Conservation (phyloP, 2,888 invertebrate genomes). For the Andrena marginata region DNA sequence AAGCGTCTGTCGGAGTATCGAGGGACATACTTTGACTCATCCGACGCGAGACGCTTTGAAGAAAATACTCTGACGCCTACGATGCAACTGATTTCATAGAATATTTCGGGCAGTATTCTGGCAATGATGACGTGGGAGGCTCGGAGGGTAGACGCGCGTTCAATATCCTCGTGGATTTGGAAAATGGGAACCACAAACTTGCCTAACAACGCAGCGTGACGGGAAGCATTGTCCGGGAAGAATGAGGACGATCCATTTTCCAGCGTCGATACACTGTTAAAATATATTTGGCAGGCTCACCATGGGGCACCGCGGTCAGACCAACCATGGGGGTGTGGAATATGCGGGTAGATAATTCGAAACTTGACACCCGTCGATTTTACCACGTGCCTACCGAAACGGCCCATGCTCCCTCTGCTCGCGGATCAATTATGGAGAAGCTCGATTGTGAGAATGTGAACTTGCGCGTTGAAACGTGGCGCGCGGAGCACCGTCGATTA, state of each 20-base stretch:
- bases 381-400: not conserved
- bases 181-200: not conserved
- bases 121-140: too few relatives aligned
- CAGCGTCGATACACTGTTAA: conserved; percentile 17
- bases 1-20: not conserved
- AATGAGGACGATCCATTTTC: conserved; percentile 31
- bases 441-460: conserved; percentile 45
- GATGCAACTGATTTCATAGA: too few relatives aligned
- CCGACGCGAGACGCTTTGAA: not conserved
- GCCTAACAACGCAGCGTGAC: conserved; percentile 11
- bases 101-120: too few relatives aligned
- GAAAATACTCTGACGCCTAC: not conserved
- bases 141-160: too few relatives aligned
- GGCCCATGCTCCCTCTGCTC: not conserved
- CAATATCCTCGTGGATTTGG: conserved; percentile 13
- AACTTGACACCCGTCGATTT: conserved; percentile 45
- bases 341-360: conserved; percentile 64
- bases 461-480: conserved; percentile 56
- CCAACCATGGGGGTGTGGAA: conserved; percentile 42
- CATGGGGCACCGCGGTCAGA: not conserved
- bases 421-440: not conserved
- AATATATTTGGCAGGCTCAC: conserved; percentile 4
- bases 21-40: not conserved
- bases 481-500: conserved; percentile 43
- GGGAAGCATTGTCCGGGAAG: conserved; percentile 31